Evolutionary conservation across 2,797 vertebrate species (phyloP).

Genomic region (Pipistrellus kuhlii): DNA sequence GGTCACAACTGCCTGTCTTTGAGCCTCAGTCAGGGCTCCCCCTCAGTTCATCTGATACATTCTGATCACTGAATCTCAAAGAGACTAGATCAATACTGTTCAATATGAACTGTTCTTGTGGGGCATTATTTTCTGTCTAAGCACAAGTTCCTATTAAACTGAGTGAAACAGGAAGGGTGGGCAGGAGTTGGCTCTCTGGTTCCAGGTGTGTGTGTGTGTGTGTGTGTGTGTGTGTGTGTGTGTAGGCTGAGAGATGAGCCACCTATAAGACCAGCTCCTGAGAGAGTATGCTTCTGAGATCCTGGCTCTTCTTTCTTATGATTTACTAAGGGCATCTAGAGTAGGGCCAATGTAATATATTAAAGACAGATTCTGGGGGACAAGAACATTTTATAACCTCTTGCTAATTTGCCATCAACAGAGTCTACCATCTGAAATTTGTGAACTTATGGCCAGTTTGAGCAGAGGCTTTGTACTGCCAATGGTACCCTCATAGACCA

Average conservation of each 20-base stretch:
- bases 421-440: background rate
- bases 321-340: background rate
- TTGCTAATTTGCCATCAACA: background rate
- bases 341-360: background rate
- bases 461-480: background rate
- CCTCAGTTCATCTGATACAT: background rate
- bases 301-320: background rate
- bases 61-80: conserved; percentile 5
- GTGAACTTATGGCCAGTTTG: background rate
- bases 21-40: background rate
- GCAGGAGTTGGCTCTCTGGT: background rate
- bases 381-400: background rate
- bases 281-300: background rate
- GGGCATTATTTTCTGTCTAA: background rate
- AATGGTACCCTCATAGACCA: background rate
- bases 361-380: background rate
- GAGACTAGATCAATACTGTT: background rate
- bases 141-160: background rate
- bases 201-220: background rate
- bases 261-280: background rate
- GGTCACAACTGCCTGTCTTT: background rate
- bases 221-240: background rate
- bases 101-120: background rate
- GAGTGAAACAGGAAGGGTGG: background rate
- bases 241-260: background rate